phyloP scores from a whole-genome alignment of 2,797 vertebrate genomes.

The Meriones psammophilus region DNA sequence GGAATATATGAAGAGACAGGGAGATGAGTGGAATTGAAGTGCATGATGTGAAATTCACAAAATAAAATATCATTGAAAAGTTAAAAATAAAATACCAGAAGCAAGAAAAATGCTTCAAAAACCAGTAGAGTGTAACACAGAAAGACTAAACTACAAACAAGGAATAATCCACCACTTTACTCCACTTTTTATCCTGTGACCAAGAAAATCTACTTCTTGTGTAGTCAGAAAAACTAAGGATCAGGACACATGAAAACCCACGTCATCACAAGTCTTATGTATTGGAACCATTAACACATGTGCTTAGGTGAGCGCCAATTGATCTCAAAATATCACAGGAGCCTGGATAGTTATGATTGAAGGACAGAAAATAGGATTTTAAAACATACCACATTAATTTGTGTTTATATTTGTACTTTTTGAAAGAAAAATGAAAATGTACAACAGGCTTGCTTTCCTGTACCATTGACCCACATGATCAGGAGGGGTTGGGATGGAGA shows the following conservation, averaged over 20 bases:
- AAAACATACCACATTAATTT: slow-evolving; percentile 12
- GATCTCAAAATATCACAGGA: background rate
- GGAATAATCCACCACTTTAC: background rate
- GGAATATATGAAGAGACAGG: background rate
- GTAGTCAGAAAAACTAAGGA: slow-evolving; percentile 19
- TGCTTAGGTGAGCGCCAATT: background rate
- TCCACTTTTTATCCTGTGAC: slow-evolving; percentile 17
- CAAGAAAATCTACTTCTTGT: slow-evolving; percentile 14
- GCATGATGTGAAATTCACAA: background rate
- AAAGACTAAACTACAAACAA: slow-evolving; percentile 13
- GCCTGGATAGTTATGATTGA: background rate
- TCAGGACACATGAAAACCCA: background rate
- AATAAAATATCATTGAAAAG: background rate
- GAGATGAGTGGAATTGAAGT: background rate
- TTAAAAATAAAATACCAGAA: slow-evolving; percentile 47
- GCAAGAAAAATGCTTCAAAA: slow-evolving; percentile 12
- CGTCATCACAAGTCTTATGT: background rate
- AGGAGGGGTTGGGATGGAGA: background rate
- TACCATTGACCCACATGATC: background rate
- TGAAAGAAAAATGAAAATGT: slow-evolving; percentile 48
- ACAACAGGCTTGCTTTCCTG: background rate
- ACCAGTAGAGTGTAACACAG: background rate
- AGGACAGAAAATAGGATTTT: slow-evolving; percentile 23
- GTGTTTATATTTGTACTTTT: slow-evolving; percentile 40
- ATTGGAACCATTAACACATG: slow-evolving; percentile 7